These are phyloP conservation scores for Enteromius argenteus DNA, from an alignment of 2,797 vertebrate genomes.

Conservation along the genomic window DNA sequence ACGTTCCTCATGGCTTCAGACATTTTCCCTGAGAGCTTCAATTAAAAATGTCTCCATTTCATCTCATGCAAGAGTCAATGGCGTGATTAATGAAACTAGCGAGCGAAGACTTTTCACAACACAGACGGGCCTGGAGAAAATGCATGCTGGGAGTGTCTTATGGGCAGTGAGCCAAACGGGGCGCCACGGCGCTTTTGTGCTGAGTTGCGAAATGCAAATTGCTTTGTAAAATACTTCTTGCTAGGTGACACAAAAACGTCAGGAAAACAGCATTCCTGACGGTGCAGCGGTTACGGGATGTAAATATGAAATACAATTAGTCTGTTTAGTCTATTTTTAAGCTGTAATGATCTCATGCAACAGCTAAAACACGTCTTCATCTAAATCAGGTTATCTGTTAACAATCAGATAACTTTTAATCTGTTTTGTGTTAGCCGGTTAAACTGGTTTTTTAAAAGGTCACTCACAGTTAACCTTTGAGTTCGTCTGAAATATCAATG, in stretches of 20 bases:
- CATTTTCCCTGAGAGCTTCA: not conserved
- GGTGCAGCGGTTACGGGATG: not conserved
- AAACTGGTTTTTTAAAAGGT: not conserved
- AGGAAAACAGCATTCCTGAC: slow-evolving; percentile 27
- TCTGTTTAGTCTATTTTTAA: not conserved
- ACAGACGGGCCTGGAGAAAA: not conserved
- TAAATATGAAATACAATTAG: not conserved
- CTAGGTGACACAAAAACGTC: slow-evolving; percentile 28
- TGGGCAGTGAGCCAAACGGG: not conserved
- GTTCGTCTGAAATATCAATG: slow-evolving; percentile 1
- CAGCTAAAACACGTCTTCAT: not conserved
- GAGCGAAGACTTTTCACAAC: not conserved
- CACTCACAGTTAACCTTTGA: slow-evolving; percentile 22
- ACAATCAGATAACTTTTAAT: not conserved
- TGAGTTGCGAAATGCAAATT: slow-evolving; percentile 39
- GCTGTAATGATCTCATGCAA: not conserved
- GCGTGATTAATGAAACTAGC: not conserved
- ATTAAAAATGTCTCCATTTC: slow-evolving; percentile 14
- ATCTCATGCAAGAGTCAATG: slow-evolving; percentile 4
- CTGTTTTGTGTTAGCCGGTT: not conserved
- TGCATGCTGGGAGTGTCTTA: slow-evolving; percentile 28
- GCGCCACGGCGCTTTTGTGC: not conserved
- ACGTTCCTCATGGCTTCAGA: not conserved
- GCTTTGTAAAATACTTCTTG: slow-evolving; percentile 27
- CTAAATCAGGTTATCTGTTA: not conserved